Conservation (phyloP, 92 coral and sea anemone species). For the Galaxea fascicularis region DNA sequence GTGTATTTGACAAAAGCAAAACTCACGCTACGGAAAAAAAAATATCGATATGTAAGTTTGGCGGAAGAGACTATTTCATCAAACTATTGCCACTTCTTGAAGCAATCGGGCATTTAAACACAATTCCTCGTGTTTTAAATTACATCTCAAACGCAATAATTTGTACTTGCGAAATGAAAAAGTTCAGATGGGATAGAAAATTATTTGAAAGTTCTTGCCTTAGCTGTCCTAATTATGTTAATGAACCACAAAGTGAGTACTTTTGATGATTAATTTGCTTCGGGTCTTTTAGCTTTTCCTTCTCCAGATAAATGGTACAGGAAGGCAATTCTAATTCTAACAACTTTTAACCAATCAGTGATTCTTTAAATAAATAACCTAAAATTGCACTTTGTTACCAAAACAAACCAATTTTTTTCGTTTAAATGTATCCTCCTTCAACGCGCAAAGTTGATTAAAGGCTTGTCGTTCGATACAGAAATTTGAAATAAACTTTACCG, state of each 20-base stretch:
- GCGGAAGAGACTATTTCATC: neutral
- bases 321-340: neutral
- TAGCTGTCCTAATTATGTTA: slow-evolving; percentile 32
- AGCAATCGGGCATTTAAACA: neutral
- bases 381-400: neutral
- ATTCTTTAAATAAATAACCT: slow-evolving; percentile 1
- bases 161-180: neutral
- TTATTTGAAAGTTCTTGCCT: slow-evolving; percentile 30
- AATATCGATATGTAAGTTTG: too few relatives aligned
- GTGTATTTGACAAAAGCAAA: neutral
- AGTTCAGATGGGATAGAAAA: neutral
- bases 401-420: slow-evolving; percentile 21
- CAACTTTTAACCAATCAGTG: slow-evolving; percentile 14
- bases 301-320: neutral
- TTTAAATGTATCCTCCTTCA: slow-evolving; percentile 32
- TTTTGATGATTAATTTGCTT: slow-evolving; percentile 28
- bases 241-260: slow-evolving; percentile 38
- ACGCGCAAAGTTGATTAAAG: neutral
- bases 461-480: neutral
- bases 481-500: neutral
- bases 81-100: neutral
- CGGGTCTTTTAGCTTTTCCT: slow-evolving; percentile 1
- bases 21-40: too few relatives aligned
- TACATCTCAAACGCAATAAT: neutral
- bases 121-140: neutral